Percentiles rank a stretch among this genome's conserved stretches.
These are phyloP conservation scores for Capitulum mitella DNA, from an alignment of 2,888 invertebrate genomes.

Conservation along the genomic window DNA sequence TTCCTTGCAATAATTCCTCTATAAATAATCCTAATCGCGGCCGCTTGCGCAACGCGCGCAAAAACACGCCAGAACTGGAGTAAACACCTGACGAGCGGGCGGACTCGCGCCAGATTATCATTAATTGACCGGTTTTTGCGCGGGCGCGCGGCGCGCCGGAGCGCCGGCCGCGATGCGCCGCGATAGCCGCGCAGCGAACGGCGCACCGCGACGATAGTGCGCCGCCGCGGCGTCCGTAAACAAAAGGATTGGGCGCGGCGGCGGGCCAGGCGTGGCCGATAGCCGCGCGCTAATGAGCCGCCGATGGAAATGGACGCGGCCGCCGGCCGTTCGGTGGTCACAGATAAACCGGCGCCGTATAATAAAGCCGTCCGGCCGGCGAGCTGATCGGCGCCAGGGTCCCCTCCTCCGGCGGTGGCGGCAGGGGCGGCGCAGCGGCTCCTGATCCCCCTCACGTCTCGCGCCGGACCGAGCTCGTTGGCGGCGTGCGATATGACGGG, in stretches of 20 bases:
- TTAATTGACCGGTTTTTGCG: background rate
- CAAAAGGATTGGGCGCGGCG: slow-evolving; percentile 3
- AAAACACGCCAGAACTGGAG: slow-evolving; percentile 19
- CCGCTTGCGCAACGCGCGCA: background rate
- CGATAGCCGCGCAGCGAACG: slow-evolving; percentile 3
- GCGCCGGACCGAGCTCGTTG: background rate
- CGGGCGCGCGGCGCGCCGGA: background rate
- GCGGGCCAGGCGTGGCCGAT: background rate
- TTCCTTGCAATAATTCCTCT: slow-evolving; percentile 23
- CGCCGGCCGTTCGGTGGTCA: background rate
- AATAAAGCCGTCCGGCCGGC: background rate
- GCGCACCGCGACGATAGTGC: background rate
- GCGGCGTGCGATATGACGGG: background rate
- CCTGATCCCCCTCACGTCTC: too few species aligned
- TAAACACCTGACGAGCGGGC: slow-evolving; percentile 9
- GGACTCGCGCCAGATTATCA: background rate
- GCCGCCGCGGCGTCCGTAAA: background rate
- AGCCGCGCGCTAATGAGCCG: background rate
- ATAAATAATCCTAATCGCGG: slow-evolving; percentile 23
- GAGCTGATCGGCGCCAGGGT: background rate
- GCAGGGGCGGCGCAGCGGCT: background rate
- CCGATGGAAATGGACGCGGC: background rate
- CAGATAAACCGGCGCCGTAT: slow-evolving; percentile 7
- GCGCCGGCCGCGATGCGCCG: background rate
- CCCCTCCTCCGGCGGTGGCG: background rate